phyloP scores from a whole-genome alignment of 2,113 vertebrate species.

The Dipodomys spectabilis region DNA sequence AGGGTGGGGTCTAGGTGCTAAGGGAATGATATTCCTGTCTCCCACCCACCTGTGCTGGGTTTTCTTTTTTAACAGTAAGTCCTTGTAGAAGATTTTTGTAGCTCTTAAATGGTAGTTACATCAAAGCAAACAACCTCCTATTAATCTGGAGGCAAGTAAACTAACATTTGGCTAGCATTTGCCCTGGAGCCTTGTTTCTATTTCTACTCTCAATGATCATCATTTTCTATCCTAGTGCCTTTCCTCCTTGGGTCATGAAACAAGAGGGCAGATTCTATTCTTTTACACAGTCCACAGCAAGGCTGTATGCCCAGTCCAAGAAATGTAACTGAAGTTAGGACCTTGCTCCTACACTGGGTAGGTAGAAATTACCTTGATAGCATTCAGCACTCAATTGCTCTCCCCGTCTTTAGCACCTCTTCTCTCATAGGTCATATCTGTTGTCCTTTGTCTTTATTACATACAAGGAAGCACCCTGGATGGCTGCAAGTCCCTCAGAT shows the following conservation, averaged over 20 bases:
- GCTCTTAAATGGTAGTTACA: background rate
- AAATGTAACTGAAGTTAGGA: background rate
- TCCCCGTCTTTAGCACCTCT: background rate
- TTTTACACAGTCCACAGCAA: background rate
- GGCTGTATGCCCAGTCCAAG: background rate
- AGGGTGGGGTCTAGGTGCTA: background rate
- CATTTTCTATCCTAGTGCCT: background rate
- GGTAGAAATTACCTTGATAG: background rate
- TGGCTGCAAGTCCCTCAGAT: background rate
- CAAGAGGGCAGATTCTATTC: background rate
- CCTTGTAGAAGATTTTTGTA: background rate
- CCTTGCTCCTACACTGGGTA: background rate
- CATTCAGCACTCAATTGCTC: rapidly evolving
- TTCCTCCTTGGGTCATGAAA: background rate
- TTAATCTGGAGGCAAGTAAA: constrained; percentile 7
- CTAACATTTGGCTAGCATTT: background rate
- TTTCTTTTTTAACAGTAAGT: constrained; percentile 8
- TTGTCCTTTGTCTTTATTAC: constrained; percentile 33
- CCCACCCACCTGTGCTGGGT: background rate
- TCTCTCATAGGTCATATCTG: background rate
- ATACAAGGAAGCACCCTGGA: background rate
- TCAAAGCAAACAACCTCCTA: constrained; percentile 35
- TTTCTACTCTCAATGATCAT: constrained; percentile 10
- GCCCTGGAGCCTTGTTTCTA: constrained; percentile 31
- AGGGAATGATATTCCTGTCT: background rate